Conservation (phyloP, 2,888 invertebrate species). For the Archips crataeganus region DNA sequence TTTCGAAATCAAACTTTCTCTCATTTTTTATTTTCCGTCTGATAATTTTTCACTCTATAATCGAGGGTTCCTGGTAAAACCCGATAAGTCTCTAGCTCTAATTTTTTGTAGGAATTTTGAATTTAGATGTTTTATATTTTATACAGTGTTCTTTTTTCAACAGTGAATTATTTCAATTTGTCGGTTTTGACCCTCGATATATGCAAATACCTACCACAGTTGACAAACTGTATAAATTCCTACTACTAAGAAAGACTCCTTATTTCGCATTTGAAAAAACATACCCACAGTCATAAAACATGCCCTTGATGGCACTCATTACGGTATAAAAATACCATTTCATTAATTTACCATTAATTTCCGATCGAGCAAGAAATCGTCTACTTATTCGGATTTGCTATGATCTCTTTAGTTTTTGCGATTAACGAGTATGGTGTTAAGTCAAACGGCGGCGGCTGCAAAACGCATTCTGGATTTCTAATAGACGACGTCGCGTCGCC, state of each 20-base stretch:
- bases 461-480: slow-evolving; percentile 20
- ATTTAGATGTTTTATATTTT: too few relatives aligned
- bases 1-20: too few relatives aligned
- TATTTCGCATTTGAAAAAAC: not conserved
- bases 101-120: too few relatives aligned
- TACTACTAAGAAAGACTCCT: not conserved
- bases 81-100: too few relatives aligned
- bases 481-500: slow-evolving; percentile 16
- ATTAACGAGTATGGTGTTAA: slow-evolving; percentile 30
- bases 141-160: too few relatives aligned
- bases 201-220: not conserved
- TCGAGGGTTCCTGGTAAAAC: too few relatives aligned
- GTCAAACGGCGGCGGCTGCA: slow-evolving; percentile 12
- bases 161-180: too few relatives aligned
- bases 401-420: slow-evolving; percentile 27
- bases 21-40: too few relatives aligned
- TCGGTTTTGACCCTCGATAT: too few relatives aligned
- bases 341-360: slow-evolving; percentile 17
- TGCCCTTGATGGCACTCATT: not conserved
- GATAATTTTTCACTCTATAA: too few relatives aligned
- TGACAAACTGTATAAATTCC: not conserved
- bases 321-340: slow-evolving; percentile 20
- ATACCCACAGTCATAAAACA: not conserved
- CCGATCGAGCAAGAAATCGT: slow-evolving; percentile 9
- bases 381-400: slow-evolving; percentile 19